Evolutionary conservation across 2,888 invertebrate genomes (phyloP).

Genomic region (Conops quadrifasciatus): DNA sequence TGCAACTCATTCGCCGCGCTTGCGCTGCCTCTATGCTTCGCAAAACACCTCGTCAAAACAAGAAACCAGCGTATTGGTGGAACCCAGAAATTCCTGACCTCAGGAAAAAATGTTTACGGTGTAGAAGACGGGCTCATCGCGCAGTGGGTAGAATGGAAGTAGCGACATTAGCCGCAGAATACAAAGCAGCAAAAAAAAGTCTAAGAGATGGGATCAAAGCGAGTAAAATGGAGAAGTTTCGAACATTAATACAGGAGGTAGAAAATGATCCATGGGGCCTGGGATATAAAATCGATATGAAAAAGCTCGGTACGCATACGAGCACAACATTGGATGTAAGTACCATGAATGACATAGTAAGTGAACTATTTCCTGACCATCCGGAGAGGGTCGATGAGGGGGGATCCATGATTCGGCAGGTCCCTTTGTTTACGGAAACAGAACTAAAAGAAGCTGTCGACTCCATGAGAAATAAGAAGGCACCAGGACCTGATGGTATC

Average conservation of each 20-base stretch:
- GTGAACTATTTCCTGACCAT: background rate
- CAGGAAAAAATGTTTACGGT: background rate
- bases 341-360: background rate
- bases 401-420: background rate
- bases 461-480: constrained; percentile 19
- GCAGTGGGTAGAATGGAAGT: background rate
- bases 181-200: background rate
- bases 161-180: background rate
- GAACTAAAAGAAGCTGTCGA: constrained; percentile 8
- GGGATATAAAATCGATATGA: background rate
- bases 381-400: background rate
- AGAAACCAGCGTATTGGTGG: no score
- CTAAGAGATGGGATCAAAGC: background rate
- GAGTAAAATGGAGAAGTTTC: background rate
- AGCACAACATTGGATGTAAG: background rate
- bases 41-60: background rate
- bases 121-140: background rate
- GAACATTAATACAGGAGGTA: background rate
- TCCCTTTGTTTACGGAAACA: background rate
- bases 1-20: background rate
- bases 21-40: background rate
- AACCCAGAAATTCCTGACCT: background rate
- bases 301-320: background rate
- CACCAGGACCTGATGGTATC: constrained; percentile 26
- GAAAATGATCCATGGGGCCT: background rate